Conservation (phyloP, 1,140 invertebrate species). For the Dendroctonus valens region DNA sequence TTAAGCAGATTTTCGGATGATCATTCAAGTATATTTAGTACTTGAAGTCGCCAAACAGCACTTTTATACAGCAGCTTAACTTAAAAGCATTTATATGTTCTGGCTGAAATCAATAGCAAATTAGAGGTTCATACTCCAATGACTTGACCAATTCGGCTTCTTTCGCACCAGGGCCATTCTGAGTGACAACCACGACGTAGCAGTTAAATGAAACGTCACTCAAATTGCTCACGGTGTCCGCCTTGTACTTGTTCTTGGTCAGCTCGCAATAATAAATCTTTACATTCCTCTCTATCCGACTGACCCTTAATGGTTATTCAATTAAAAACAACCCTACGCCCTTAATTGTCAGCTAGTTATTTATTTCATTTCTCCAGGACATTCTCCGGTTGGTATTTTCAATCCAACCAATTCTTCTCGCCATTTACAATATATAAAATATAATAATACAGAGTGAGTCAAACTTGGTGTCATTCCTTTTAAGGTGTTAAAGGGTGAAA, state of each 20-base stretch:
- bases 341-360: conserved; percentile 32
- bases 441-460: too few species aligned
- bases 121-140: conserved; percentile 3
- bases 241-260: conserved; percentile 48
- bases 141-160: conserved; percentile 25
- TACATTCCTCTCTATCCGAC: conserved; percentile 33
- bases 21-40: too few species aligned
- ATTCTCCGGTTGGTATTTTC: too few species aligned
- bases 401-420: too few species aligned
- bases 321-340: conserved; percentile 32
- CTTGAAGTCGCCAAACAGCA: too few species aligned
- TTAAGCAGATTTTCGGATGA: conserved; percentile 21
- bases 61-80: too few species aligned
- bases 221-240: conserved; percentile 46
- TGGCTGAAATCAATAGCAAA: conserved; percentile 2
- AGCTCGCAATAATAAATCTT: conserved; percentile 48
- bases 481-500: too few species aligned
- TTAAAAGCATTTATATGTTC: too few species aligned
- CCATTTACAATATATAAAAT: too few species aligned
- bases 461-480: too few species aligned
- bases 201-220: conserved; percentile 52
- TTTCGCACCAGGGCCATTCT: conserved; percentile 41
- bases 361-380: conserved; percentile 18
- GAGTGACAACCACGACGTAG: conserved; percentile 47
- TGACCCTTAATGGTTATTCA: conserved; percentile 36